Base-by-base conservation (phyloP, 2,797 vertebrate genomes). In the Myotis vivesi region DNA sequence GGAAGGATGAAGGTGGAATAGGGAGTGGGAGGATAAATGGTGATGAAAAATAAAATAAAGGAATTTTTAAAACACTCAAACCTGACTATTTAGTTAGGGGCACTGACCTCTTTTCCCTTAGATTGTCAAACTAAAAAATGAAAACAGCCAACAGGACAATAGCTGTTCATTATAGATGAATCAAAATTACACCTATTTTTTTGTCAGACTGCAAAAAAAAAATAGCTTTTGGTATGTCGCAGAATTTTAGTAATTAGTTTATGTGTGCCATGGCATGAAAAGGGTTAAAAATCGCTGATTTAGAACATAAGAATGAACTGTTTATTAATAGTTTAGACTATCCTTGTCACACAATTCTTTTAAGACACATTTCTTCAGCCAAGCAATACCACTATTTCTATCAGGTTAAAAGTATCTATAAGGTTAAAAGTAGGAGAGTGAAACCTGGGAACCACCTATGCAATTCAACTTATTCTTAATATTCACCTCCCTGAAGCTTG, bases 301-400 rank as follows among this genome's bases (percentile, higher is more conserved):
- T 92, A 90, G 19, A 96, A 92, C n/a, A 36, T 73, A 41, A 91
- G 66, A 8, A 77, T 38, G 25, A 83, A 71, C 38, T 87, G n/a
- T 49, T 88, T 73, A 86, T 68, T 55, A 92, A 94, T 38, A 1
- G 41, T 82, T 79, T 73, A 92, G 38, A 44, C 77, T 77, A 75
- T 44, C 4, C 51, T 71, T 71, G 23, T 68, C 79, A 92, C 12
- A 51, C 25, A 94, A 84, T 86, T 92, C 79, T 92, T 92, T 92
- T 79, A 92, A 82, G 59, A 88, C 41, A 88, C 57, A 84, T 84
- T 83, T 84, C 66, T 94, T 94, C 69, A 89, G 30, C 7, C 82
- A 12, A 46, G 30, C 44, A 79, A 72, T 68, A 94, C 19, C 22
- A 86, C 19, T 59, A 15, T 77, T 64, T 23, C 72, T 68, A 79